These are phyloP conservation scores for Sinocyclocheilus anshuiensis DNA, from an alignment of 2,113 vertebrate species.

Conservation along the genomic window DNA sequence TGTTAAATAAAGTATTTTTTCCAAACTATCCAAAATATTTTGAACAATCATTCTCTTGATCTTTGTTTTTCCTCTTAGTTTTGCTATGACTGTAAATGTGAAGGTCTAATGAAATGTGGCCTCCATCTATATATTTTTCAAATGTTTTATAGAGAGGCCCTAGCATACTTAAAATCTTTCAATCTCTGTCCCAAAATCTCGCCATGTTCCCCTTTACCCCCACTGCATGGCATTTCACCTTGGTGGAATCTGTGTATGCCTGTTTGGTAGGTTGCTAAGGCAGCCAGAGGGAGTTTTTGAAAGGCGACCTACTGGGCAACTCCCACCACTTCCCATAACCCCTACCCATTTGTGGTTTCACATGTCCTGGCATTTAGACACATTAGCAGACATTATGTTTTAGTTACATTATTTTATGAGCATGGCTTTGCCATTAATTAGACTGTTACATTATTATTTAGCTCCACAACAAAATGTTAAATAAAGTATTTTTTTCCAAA, in stretches of 20 bases:
- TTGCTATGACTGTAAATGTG: background rate
- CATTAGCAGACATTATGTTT: background rate
- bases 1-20: background rate
- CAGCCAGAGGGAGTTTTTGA: slow-evolving; percentile 50
- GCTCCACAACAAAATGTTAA: background rate
- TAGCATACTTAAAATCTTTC: background rate
- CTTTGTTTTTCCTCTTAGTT: background rate
- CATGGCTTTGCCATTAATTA: background rate
- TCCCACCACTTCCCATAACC: slow-evolving; percentile 42
- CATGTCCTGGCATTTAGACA: slow-evolving; percentile 53
- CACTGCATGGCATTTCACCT: slow-evolving; percentile 2
- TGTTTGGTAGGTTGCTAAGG: slow-evolving; percentile 55
- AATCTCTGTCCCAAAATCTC: background rate
- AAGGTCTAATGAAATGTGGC: background rate
- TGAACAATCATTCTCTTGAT: background rate
- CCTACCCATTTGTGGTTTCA: slow-evolving; percentile 46
- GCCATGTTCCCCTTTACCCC: background rate
- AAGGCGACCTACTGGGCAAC: slow-evolving; percentile 38
- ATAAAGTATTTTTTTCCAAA: background rate
- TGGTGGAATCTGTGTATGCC: slow-evolving; percentile 46
- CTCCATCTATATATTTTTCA: background rate
- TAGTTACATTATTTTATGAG: no score
- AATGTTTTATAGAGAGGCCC: background rate
- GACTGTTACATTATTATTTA: background rate
- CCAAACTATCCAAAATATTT: background rate